These are phyloP conservation scores for Macaria notata DNA, from an alignment of 2,888 invertebrate genomes.

Conservation along the genomic window DNA sequence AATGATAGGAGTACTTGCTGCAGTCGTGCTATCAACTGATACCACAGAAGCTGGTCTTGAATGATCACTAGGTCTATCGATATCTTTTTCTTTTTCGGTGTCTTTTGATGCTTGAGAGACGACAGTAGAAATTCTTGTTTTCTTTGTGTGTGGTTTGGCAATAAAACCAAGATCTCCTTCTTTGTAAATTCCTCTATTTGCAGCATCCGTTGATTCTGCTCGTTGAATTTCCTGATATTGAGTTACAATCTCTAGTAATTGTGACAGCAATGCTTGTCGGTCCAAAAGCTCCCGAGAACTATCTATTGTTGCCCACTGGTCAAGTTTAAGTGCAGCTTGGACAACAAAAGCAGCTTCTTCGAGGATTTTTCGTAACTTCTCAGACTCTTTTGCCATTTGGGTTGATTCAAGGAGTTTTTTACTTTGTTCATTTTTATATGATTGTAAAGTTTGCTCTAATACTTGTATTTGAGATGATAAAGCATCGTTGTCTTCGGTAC, in stretches of 20 bases:
- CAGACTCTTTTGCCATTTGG: constrained; percentile 77
- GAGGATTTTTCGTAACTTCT: constrained; percentile 81
- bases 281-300: constrained; percentile 69
- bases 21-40: constrained; percentile 13
- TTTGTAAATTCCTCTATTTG: constrained; percentile 80
- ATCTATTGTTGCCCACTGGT: constrained; percentile 61
- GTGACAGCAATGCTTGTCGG: constrained; percentile 76
- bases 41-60: constrained; percentile 36
- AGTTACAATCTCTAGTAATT: constrained; percentile 78
- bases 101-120: constrained; percentile 40
- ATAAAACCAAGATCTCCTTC: constrained; percentile 86
- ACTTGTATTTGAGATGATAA: constrained; percentile 70
- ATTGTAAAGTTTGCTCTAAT: constrained; percentile 82
- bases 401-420: constrained; percentile 67
- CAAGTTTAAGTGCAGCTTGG: constrained; percentile 80
- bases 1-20: constrained; percentile 48
- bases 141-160: constrained; percentile 69
- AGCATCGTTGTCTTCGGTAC: constrained; percentile 71
- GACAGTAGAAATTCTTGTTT: constrained; percentile 38
- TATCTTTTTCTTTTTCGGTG: constrained; percentile 40
- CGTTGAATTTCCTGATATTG: constrained; percentile 66
- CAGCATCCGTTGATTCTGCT: constrained; percentile 66
- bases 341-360: constrained; percentile 84
- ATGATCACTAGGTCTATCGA: constrained; percentile 4
- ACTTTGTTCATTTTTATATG: constrained; percentile 71